These are phyloP conservation scores for Dasypogon diadema DNA, from an alignment of 2,888 invertebrate species.

Conservation along the genomic window DNA sequence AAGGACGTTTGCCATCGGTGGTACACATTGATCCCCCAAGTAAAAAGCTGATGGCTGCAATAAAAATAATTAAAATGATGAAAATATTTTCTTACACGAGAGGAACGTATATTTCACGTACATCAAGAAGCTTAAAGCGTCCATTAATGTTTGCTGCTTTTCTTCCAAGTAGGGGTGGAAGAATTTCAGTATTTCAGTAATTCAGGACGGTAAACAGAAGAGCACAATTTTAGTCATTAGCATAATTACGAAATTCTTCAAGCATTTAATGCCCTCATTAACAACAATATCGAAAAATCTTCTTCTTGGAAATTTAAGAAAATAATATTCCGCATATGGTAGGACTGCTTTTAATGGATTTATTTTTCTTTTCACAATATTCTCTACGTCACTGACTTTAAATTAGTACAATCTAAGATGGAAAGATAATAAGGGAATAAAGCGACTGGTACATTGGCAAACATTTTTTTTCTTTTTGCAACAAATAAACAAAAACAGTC, in stretches of 20 bases:
- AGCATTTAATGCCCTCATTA: conserved; percentile 3
- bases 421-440: too few relatives aligned
- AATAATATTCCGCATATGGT: too few relatives aligned
- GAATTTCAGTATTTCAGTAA: not conserved
- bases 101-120: not conserved
- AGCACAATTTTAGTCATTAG: conserved; percentile 26
- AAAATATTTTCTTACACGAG: not conserved
- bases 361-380: too few relatives aligned
- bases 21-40: conserved; percentile 83
- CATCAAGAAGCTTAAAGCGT: not conserved
- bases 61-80: conserved; percentile 48
- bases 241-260: conserved; percentile 33
- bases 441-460: too few relatives aligned
- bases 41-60: conserved; percentile 86
- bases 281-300: conserved; percentile 7
- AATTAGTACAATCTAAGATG: too few relatives aligned
- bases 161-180: not conserved
- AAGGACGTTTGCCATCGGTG: conserved; percentile 93
- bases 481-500: too few relatives aligned
- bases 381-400: too few relatives aligned
- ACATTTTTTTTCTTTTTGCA: too few relatives aligned
- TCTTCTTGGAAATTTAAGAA: conserved; percentile 5
- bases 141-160: not conserved
- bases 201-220: too few relatives aligned
- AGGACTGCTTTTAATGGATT: too few relatives aligned